A percentile compares a stretch with the other conserved stretches of the same genome.
Conservation (phyloP, 2,113 vertebrate species). For the Corydoras sp. region DNA sequence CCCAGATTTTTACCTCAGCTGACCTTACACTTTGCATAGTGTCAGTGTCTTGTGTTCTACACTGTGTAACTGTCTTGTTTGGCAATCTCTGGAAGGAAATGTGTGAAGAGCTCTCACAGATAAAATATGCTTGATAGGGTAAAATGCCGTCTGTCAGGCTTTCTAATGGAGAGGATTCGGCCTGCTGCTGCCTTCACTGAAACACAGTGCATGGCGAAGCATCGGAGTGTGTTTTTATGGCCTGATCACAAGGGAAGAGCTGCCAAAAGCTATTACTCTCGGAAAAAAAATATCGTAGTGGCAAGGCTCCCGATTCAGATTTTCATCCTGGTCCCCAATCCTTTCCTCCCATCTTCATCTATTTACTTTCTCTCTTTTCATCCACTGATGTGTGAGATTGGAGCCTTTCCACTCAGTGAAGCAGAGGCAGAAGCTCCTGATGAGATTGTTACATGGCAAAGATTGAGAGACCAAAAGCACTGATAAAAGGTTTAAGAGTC, state of each 20-base stretch:
- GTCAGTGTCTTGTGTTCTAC: not conserved
- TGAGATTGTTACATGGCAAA: conserved; percentile 31
- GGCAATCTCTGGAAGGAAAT: conserved; percentile 7
- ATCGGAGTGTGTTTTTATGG: conserved; percentile 28
- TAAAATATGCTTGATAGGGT: conserved; percentile 27
- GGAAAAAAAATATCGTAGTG: conserved; percentile 29
- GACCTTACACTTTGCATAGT: not conserved
- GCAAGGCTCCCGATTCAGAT: conserved; percentile 31
- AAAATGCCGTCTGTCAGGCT: conserved; percentile 23
- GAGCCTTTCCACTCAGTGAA: conserved; percentile 35
- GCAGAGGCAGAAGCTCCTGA: conserved; percentile 28
- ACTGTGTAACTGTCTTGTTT: too few species aligned
- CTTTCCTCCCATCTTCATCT: not conserved
- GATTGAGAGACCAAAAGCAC: conserved; percentile 12
- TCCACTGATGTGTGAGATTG: conserved; percentile 41
- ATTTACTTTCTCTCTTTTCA: conserved; percentile 23
- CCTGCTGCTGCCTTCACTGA: not conserved
- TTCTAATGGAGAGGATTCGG: conserved; percentile 17
- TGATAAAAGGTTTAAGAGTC: conserved; percentile 14
- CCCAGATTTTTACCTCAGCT: not conserved
- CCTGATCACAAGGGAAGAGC: conserved; percentile 25
- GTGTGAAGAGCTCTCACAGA: conserved; percentile 19
- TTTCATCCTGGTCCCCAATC: conserved; percentile 13
- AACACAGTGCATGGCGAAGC: conserved; percentile 11
- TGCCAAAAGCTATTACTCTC: conserved; percentile 42